Evolutionary conservation across 2,888 invertebrate species (phyloP).

Genomic region (Eilema griseolum): DNA sequence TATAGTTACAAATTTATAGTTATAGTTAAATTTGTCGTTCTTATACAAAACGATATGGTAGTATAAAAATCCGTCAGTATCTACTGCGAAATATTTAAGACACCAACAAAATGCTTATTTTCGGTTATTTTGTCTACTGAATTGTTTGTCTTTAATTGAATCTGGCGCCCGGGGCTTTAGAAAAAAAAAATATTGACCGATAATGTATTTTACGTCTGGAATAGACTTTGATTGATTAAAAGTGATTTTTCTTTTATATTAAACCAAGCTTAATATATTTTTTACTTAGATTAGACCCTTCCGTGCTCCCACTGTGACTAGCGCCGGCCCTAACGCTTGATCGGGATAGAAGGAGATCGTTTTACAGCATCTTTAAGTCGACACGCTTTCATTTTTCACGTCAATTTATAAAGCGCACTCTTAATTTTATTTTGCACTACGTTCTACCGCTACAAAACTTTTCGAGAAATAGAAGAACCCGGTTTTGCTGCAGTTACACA

Average conservation of each 20-base stretch:
- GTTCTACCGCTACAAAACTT: too few relatives aligned
- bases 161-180: conserved; percentile 5
- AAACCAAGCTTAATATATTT: background rate
- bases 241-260: background rate
- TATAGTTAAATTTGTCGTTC: background rate
- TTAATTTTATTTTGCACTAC: background rate
- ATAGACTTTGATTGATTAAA: conserved; percentile 8
- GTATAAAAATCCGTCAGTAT: background rate
- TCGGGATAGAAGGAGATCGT: background rate
- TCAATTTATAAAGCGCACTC: background rate
- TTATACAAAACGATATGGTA: background rate
- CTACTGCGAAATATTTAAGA: conserved; percentile 4
- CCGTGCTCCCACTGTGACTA: background rate
- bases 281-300: background rate
- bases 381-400: background rate
- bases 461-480: too few relatives aligned
- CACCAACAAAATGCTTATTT: conserved; percentile 16
- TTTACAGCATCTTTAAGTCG: background rate
- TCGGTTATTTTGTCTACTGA: too few relatives aligned
- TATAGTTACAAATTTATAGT: background rate
- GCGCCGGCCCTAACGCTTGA: background rate
- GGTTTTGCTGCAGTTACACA: too few relatives aligned
- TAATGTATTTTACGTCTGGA: conserved; percentile 1
- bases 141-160: background rate
- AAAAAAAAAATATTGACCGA: background rate